phyloP scores from a whole-genome alignment of 1,140 invertebrate genomes.

The Nixonia krombeini region DNA sequence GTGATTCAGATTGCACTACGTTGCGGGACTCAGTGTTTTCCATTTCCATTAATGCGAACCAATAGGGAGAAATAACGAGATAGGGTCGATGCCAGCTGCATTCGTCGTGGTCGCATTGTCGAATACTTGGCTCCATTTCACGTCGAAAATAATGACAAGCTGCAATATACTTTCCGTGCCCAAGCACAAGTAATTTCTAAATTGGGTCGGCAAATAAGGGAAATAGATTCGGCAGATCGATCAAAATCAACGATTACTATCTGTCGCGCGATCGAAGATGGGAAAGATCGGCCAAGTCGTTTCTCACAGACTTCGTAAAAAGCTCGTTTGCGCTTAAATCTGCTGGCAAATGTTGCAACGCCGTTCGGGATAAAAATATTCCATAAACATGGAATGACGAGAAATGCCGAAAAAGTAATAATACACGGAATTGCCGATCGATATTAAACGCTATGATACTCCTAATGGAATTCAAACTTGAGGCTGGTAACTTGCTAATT shows the following conservation, averaged over 20 bases:
- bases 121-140: conserved; percentile 32
- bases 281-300: too few relatives aligned
- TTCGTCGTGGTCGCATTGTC: conserved; percentile 34
- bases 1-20: conserved; percentile 33
- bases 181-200: conserved; percentile 26
- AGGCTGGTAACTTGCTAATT: conserved; percentile 40
- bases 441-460: conserved; percentile 9
- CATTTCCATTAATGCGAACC: conserved; percentile 49
- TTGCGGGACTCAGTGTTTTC: conserved; percentile 48
- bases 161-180: conserved; percentile 29
- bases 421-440: too few relatives aligned
- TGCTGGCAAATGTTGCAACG: too few relatives aligned
- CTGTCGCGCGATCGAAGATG: too few relatives aligned
- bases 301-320: too few relatives aligned
- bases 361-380: too few relatives aligned
- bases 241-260: conserved; percentile 22
- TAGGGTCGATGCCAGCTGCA: conserved; percentile 43
- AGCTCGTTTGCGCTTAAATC: too few relatives aligned
- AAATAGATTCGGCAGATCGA: conserved; percentile 2
- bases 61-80: conserved; percentile 51
- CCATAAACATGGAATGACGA: too few relatives aligned
- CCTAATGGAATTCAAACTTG: conserved; percentile 43
- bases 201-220: conserved; percentile 34
- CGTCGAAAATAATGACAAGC: conserved; percentile 41
- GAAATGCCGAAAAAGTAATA: too few relatives aligned